Percentiles rank a stretch among this genome's conserved stretches.
Conservation (phyloP, 2,888 invertebrate genomes). For the Onchidella celtica region DNA sequence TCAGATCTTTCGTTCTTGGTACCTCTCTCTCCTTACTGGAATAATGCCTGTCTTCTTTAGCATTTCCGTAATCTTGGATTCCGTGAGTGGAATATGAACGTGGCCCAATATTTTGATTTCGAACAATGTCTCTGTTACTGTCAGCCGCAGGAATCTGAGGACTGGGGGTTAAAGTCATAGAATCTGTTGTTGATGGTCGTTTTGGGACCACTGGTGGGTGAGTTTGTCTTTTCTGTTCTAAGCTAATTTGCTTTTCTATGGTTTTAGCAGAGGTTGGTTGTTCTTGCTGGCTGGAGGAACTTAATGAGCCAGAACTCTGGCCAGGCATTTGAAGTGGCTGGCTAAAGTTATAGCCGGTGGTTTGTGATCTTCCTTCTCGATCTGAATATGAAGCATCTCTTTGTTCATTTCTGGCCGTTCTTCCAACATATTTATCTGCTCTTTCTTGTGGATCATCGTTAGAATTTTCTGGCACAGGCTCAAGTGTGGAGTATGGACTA, state of each 20-base stretch:
- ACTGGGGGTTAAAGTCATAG: neutral
- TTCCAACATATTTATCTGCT: neutral
- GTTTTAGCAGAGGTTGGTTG: no score
- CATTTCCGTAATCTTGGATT: neutral
- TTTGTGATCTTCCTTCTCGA: neutral
- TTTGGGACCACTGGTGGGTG: no score
- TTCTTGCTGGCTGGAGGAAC: no score
- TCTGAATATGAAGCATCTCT: no score
- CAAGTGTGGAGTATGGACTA: neutral
- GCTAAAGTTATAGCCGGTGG: no score
- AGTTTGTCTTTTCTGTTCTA: no score
- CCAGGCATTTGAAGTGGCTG: no score
- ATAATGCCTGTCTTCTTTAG: no score
- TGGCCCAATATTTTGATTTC: neutral
- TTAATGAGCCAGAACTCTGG: no score
- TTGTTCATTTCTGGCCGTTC: neutral
- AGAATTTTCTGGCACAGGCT: conserved; percentile 8
- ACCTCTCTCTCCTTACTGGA: neutral
- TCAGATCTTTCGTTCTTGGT: no score
- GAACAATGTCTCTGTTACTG: neutral
- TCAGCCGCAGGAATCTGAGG: neutral
- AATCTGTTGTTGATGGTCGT: neutral
- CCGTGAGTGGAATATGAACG: neutral
- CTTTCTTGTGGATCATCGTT: no score
- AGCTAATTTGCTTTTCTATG: no score